Conservation (phyloP, 1,140 invertebrate genomes). For the Pseudobourletiella spinata region DNA sequence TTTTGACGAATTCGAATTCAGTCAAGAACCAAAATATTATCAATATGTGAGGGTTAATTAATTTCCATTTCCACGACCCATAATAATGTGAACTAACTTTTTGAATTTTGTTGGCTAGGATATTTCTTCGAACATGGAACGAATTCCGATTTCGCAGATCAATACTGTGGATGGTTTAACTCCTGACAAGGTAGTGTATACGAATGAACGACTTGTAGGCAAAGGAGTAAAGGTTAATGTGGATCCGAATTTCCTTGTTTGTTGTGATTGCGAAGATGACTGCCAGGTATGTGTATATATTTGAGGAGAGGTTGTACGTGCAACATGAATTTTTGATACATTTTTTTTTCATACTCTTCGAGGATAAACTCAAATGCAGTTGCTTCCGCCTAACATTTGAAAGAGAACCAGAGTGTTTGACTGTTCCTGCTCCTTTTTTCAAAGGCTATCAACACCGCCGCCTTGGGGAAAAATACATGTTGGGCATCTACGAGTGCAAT, state of each 20-base stretch:
- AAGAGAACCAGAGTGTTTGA: not conserved
- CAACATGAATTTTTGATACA: too few species aligned
- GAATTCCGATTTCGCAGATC: constrained; percentile 76
- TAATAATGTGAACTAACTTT: too few species aligned
- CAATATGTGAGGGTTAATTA: too few species aligned
- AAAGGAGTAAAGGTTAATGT: constrained; percentile 76
- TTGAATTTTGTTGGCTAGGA: constrained; percentile 50
- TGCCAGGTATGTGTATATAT: constrained; percentile 61
- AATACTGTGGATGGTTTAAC: constrained; percentile 73
- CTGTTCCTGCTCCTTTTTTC: not conserved
- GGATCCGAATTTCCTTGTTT: constrained; percentile 73
- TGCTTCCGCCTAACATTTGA: constrained; percentile 75
- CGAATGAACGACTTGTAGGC: constrained; percentile 68
- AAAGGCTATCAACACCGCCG: constrained; percentile 71
- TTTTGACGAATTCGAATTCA: constrained; percentile 63
- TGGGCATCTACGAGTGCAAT: constrained; percentile 95
- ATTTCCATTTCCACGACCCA: too few species aligned
- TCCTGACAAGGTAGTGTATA: constrained; percentile 79
- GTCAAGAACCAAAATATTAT: constrained; percentile 41
- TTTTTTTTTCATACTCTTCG: constrained; percentile 24
- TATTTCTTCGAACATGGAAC: constrained; percentile 70
- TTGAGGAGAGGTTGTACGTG: too few species aligned
- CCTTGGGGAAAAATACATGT: constrained; percentile 69
- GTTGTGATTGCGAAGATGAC: constrained; percentile 87
- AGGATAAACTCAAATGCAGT: constrained; percentile 78